Conservation (phyloP, 2,113 vertebrate species). For the Nycticryphes semicollaris region DNA sequence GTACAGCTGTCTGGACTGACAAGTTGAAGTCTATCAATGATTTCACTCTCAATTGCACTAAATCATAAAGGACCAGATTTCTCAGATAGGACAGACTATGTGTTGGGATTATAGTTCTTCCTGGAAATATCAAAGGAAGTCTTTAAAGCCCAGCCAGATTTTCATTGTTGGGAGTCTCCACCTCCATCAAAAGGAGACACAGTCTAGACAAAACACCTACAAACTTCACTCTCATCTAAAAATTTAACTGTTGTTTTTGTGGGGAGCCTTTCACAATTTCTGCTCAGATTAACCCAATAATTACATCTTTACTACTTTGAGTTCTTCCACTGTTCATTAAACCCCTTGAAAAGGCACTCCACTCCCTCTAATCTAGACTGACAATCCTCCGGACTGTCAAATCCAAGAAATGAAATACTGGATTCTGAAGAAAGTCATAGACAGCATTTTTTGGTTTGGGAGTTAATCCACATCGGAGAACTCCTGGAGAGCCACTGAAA, state of each 20-base stretch:
- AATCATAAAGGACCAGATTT: slow-evolving; percentile 18
- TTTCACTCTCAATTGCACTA: background rate
- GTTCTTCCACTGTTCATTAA: background rate
- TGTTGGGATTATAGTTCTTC: background rate
- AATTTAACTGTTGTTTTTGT: background rate
- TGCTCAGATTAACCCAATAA: slow-evolving; percentile 2
- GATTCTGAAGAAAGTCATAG: background rate
- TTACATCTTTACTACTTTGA: background rate
- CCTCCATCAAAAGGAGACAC: slow-evolving; percentile 52
- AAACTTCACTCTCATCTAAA: slow-evolving; percentile 21
- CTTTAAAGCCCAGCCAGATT: slow-evolving; percentile 52
- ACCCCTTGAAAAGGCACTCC: background rate
- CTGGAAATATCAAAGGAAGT: slow-evolving; percentile 44
- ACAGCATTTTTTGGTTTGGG: background rate
- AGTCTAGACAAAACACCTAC: slow-evolving; percentile 64
- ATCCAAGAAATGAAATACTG: background rate
- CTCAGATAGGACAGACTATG: background rate
- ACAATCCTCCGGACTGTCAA: background rate
- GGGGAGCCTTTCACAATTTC: slow-evolving; percentile 29
- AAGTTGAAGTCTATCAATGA: background rate
- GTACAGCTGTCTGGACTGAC: background rate
- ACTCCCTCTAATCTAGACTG: background rate
- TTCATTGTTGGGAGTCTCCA: slow-evolving; percentile 35
- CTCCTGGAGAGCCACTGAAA: background rate
- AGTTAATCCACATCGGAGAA: background rate